Evolutionary conservation across 2,113 vertebrate genomes (phyloP), one percentile per base, ranked within the genome.

Genomic region (Limnothrissa miodon): DNA sequence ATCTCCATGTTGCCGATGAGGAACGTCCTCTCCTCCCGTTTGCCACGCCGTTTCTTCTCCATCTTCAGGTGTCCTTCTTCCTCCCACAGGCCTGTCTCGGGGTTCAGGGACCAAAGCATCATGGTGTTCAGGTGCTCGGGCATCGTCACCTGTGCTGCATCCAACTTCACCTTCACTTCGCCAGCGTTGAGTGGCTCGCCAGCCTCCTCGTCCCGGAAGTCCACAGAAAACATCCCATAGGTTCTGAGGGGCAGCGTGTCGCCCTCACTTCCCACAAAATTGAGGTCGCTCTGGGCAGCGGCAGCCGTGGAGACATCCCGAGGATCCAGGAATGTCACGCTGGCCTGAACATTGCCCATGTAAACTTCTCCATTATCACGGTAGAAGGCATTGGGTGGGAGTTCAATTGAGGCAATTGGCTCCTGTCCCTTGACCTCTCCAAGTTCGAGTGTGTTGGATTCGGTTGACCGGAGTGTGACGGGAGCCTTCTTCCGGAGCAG

Each of bases 1-100:
- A 99, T 99, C 93, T 99, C 98, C 98, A 99, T 97, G 90, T 99
- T 99, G 21, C 98, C 98, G 79, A 99, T 95, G 81, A 99, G 91
- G 90, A 99, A 99, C 0, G 96, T 98, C 85, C 98, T 95, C 74
- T 98, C 94, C 78, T 99, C 98, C 78, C 98, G 94, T 90, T 96
- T 99, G 7, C 79, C 90, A 80, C 98, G 91, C 42, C 82, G 93
- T 83, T 91, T 96, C 83, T 89, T 96, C 85, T 97, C 95, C 0
- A 96, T 44, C 74, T 93, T 92, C 83, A 99, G 95, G 82, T 95
- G 94, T 0, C 96, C 96, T 88, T 99, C 98, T 86, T 98, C 97
- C 82, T 99, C 98, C 98, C 98, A 99, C 80, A 99, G 87, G 1
- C 97, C 97, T 0, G 97, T 99, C 33, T 97, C 94, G 0, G 97